Base-by-base conservation (phyloP, 2,797 vertebrate genomes). In the Lemur catta region DNA sequence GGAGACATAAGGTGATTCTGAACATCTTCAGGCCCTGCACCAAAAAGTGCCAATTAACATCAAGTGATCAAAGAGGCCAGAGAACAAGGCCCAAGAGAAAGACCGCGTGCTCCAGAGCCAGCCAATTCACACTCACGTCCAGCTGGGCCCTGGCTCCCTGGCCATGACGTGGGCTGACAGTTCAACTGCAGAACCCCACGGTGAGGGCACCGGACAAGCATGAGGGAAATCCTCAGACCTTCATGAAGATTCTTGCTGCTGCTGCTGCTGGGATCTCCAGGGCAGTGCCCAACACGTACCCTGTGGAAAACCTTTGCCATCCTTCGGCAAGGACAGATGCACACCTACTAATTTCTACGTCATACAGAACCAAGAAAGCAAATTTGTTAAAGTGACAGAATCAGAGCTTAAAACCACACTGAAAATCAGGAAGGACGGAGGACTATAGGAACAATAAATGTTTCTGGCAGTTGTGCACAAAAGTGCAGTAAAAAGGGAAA, bases 21-120 rank as follows among this genome's bases (percentile, higher is more conserved):
- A 91, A 28, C 71, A 43, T 12, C 28, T 30, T 33, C 4, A 22
- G 41, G 61, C 6, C 46, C 18, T n/a, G 63, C 14, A 52, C 10
- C 72, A 33, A 59, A 33, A 46, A 24, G 35, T 11, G 33, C 28
- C 0, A 0, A 30, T 4, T n/a, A 41, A 71, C 4, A 12, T 13
- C 80, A 18, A 72, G 57, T 15, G 43, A 26, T 33, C 63, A 61
- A 57, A 81, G 38, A 61, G 4, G 6, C 4, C 13, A 81, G 28
- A 79, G 46, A n/a, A 35, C 18, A 14, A 59, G 52, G 50, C 22
- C 48, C 38, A 17, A 26, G 5, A 30, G 61, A 17, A 30, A 81
- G 26, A 52, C 50, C 4, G 14, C 18, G 35, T 1, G 2, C 61
- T 48, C 30, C 79, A 20, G 7, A 46, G 74, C 35, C 6, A 9